Conservation (phyloP, 2,797 vertebrate species). For the Acanthurus lineatus region DNA sequence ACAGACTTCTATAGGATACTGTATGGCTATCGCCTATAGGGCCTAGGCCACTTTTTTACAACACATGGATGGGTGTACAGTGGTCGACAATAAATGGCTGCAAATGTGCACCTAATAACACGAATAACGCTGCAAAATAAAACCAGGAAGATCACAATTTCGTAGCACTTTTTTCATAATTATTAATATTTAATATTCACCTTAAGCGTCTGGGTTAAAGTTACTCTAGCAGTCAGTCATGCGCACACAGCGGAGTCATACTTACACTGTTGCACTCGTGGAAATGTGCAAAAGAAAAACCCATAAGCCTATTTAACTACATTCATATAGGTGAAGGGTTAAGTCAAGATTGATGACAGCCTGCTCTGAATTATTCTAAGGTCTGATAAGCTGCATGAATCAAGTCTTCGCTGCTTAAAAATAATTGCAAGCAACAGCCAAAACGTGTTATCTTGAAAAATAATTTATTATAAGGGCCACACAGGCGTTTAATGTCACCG, state of each 20-base stretch:
- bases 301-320: not conserved
- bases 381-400: not conserved
- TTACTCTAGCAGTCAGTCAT: constrained; percentile 55
- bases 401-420: constrained; percentile 12
- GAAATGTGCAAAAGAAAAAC: constrained; percentile 35
- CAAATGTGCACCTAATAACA: not conserved
- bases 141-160: not conserved
- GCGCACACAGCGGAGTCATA: constrained; percentile 38
- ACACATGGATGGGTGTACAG: constrained; percentile 52
- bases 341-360: constrained; percentile 36
- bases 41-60: constrained; percentile 41
- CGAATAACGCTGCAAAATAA: not conserved
- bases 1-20: constrained; percentile 54
- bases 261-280: constrained; percentile 38
- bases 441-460: constrained; percentile 46
- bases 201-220: constrained; percentile 53
- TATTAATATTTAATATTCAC: constrained; percentile 47
- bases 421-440: constrained; percentile 45
- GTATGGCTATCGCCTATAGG: constrained; percentile 68
- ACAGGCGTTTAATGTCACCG: constrained; percentile 51
- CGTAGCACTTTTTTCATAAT: not conserved
- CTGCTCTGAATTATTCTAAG: constrained; percentile 18
- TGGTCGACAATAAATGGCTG: constrained; percentile 22
- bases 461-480: constrained; percentile 50
- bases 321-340: constrained; percentile 17